Conservation (phyloP, 2,888 invertebrate genomes). For the Tipula unca region DNA sequence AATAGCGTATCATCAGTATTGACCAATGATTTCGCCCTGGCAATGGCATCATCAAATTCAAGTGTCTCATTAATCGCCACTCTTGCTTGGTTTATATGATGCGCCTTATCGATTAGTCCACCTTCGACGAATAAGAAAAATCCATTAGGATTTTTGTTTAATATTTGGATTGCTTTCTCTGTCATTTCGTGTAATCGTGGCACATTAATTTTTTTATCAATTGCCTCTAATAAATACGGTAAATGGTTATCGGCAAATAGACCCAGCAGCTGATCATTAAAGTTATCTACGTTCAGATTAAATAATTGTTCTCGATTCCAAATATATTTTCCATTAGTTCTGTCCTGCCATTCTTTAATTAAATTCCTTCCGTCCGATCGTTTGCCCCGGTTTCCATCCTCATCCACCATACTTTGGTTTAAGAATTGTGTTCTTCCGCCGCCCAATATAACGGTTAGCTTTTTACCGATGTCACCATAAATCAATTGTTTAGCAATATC, state of each 20-base stretch:
- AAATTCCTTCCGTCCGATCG: slow-evolving; percentile 57
- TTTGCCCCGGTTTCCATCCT: slow-evolving; percentile 45
- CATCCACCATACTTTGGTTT: slow-evolving; percentile 41
- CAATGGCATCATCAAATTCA: slow-evolving; percentile 47
- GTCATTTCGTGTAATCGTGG: slow-evolving; percentile 79
- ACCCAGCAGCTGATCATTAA: slow-evolving; percentile 53
- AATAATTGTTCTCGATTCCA: slow-evolving; percentile 45
- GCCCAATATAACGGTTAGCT: slow-evolving; percentile 53
- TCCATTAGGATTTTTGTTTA: slow-evolving; percentile 54
- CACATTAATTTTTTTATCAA: slow-evolving; percentile 23
- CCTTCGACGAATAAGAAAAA: slow-evolving; percentile 73
- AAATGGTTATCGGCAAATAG: slow-evolving; percentile 58
- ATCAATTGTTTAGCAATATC: slow-evolving; percentile 69
- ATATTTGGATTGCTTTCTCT: slow-evolving; percentile 59
- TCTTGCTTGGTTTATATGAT: slow-evolving; percentile 35
- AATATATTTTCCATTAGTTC: slow-evolving; percentile 40
- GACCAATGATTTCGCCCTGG: slow-evolving; percentile 60
- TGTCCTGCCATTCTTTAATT: slow-evolving; percentile 52
- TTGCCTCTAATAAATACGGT: slow-evolving; percentile 56
- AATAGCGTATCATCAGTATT: slow-evolving; percentile 62
- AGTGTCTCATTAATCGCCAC: slow-evolving; percentile 43
- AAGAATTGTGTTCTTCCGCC: slow-evolving; percentile 35
- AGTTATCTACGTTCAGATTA: slow-evolving; percentile 37
- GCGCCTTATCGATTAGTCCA: slow-evolving; percentile 39
- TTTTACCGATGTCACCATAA: slow-evolving; percentile 53